Conservation (phyloP, 1,140 invertebrate species). For the Metaphire vulgaris region DNA sequence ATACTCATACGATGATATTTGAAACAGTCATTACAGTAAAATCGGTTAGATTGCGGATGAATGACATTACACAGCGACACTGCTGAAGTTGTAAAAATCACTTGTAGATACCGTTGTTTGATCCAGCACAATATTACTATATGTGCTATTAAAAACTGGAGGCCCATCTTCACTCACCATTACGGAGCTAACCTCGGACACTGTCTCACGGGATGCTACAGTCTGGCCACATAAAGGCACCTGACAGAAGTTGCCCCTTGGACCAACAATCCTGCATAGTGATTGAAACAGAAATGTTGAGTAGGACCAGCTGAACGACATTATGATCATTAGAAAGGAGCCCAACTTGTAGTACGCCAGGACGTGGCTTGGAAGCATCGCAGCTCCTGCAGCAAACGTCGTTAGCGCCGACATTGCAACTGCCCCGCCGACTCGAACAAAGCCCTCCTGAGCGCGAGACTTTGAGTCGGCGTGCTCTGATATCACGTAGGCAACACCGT, state of each 20-base stretch:
- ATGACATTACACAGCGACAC: neutral
- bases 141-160: neutral
- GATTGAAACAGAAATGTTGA: slow-evolving; percentile 87
- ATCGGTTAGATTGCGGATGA: too few relatives aligned
- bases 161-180: neutral
- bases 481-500: slow-evolving; percentile 73
- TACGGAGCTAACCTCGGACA: neutral
- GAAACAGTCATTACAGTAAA: too few relatives aligned
- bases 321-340: slow-evolving; percentile 81
- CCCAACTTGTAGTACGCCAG: slow-evolving; percentile 92
- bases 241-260: slow-evolving; percentile 52
- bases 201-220: neutral
- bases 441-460: slow-evolving; percentile 49
- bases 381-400: slow-evolving; percentile 79
- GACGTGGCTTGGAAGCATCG: slow-evolving; percentile 79
- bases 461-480: slow-evolving; percentile 45
- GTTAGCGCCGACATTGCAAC: slow-evolving; percentile 87
- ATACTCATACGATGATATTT: too few relatives aligned
- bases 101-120: neutral
- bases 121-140: neutral
- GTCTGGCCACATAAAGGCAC: slow-evolving; percentile 33
- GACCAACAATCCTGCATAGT: slow-evolving; percentile 61
- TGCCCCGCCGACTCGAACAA: slow-evolving; percentile 74
- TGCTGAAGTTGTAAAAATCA: neutral
- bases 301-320: slow-evolving; percentile 83